These are phyloP conservation scores for Didymodactylos carnosus DNA, from an alignment of 2,888 invertebrate genomes.

Conservation along the genomic window DNA sequence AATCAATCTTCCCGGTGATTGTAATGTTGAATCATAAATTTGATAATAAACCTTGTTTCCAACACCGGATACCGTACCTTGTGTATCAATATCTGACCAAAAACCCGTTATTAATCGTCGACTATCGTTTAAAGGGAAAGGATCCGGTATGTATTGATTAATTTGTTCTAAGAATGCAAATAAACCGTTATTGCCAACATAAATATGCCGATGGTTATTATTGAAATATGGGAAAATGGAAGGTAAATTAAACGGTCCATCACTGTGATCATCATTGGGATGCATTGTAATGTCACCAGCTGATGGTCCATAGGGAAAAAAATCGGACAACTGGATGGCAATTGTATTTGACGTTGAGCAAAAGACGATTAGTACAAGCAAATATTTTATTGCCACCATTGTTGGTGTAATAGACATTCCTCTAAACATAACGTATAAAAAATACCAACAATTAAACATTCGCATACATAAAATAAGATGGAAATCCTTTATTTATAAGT, in stretches of 20 bases:
- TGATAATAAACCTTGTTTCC: neutral
- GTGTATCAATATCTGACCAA: constrained; percentile 6
- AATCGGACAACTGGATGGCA: too few species aligned
- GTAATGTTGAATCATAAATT: neutral
- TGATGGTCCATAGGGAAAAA: neutral
- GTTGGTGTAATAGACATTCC: too few species aligned
- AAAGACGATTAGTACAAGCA: too few species aligned
- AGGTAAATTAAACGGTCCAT: neutral
- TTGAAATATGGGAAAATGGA: neutral
- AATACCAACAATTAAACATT: too few species aligned
- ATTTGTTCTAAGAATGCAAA: neutral
- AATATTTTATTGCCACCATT: too few species aligned
- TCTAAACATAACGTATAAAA: too few species aligned
- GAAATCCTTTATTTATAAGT: too few species aligned
- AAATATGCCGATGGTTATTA: neutral
- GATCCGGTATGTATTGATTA: neutral
- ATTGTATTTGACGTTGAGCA: too few species aligned
- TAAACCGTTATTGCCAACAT: neutral
- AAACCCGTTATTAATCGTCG: neutral
- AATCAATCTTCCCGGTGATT: neutral
- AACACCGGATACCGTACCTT: neutral
- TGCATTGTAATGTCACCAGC: neutral
- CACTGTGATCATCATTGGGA: neutral
- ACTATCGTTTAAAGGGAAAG: neutral
- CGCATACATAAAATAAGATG: too few species aligned